Conservation (phyloP, 2,113 vertebrate species). For the Actenoides lindsayi region DNA sequence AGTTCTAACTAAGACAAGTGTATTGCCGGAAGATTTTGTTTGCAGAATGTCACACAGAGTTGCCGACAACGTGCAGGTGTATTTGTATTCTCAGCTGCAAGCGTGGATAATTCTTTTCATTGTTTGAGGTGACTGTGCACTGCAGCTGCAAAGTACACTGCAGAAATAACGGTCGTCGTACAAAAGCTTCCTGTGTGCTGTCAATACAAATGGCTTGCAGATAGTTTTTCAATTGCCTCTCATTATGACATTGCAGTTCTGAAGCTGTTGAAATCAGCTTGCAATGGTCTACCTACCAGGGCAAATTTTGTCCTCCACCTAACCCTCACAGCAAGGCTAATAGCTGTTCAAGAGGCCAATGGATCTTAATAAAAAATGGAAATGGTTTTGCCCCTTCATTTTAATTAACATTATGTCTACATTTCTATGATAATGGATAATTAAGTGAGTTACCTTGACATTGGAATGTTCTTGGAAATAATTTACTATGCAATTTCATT, state of each 20-base stretch:
- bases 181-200: not conserved
- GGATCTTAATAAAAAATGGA: conserved; percentile 83
- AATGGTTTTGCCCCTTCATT: conserved; percentile 83
- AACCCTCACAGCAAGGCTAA: conserved; percentile 69
- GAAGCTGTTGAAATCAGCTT: not conserved
- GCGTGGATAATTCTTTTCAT: not conserved
- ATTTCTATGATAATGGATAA: conserved; percentile 83
- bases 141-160: not conserved
- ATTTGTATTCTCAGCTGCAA: conserved; percentile 1
- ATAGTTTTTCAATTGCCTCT: not conserved
- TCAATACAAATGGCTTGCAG: not conserved
- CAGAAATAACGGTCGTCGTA: not conserved
- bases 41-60: not conserved
- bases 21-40: not conserved
- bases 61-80: not conserved
- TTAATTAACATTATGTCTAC: conserved; percentile 85
- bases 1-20: not conserved
- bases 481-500: conserved; percentile 77
- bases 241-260: not conserved
- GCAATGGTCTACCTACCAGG: not conserved
- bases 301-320: conserved; percentile 65
- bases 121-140: not conserved
- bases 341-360: conserved; percentile 68
- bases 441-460: conserved; percentile 85
- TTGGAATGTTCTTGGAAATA: conserved; percentile 83